A percentile compares a stretch with the other conserved stretches of the same genome.
phyloP scores from a whole-genome alignment of 2,113 vertebrate genomes.

The Quiscalus mexicanus region DNA sequence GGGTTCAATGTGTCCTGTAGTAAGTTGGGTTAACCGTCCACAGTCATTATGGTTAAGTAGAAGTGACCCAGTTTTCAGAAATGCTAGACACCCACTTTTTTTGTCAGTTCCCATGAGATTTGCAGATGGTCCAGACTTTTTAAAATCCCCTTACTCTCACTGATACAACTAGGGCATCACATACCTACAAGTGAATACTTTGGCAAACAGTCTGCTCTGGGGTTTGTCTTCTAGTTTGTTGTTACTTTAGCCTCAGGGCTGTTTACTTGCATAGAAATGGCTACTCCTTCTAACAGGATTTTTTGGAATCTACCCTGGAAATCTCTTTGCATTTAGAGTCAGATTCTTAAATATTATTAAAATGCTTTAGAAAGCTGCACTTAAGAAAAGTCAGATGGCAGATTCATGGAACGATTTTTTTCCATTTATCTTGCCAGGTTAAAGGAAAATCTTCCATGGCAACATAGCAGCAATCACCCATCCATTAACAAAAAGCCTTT shows the following conservation, averaged over 20 bases:
- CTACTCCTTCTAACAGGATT: background rate
- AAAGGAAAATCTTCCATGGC: conserved; percentile 42
- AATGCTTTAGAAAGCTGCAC: background rate
- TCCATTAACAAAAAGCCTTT: conserved; percentile 13
- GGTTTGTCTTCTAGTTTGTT: background rate
- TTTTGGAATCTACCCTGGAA: background rate
- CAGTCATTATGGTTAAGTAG: background rate
- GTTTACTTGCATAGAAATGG: background rate
- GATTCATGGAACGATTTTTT: conserved; percentile 32
- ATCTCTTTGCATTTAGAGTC: background rate
- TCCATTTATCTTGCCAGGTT: conserved; percentile 34
- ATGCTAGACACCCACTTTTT: background rate
- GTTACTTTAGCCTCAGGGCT: background rate
- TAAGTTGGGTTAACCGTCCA: background rate
- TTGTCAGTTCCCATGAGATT: background rate
- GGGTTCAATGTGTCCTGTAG: background rate
- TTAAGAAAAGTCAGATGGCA: background rate
- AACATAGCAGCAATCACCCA: conserved; percentile 53
- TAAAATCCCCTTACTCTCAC: background rate
- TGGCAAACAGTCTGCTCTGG: background rate
- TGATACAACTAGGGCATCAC: background rate
- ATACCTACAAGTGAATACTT: background rate
- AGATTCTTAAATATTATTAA: conserved; percentile 18
- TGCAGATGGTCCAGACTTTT: background rate
- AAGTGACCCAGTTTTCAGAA: background rate